Base-by-base conservation (phyloP, 2,113 vertebrate genomes). In the Crotalus horridus region DNA sequence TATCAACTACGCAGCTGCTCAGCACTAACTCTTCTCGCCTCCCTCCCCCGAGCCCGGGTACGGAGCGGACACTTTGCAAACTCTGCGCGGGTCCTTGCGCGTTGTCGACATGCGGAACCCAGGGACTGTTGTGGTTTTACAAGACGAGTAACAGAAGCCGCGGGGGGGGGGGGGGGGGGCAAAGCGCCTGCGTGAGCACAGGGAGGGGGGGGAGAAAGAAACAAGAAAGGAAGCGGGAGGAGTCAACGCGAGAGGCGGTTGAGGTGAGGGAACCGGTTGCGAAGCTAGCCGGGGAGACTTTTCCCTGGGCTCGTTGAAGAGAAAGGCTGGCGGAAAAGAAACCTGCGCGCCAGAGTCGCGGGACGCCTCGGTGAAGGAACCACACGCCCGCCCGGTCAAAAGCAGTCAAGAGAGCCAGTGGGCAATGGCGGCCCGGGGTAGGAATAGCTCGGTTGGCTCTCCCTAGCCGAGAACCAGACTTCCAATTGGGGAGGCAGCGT, bases 401-500 rank as follows among this genome's bases (percentile, higher is more conserved):
- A 26, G 88, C 39, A 46, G 48, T 43, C 46, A 23, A 93, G 90
- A 94, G 94, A 88, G 94, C 91, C 91, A 11, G 43, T 93, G 91
- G 64, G 96, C 96, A 95, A 97, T 97, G 96, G 96, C 96, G 69
- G 95, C 93, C 15, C 46, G 85, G 89, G 64, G 91, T 33, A 39
- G 88, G 53, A 55, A 87, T 92, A 51, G 93, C 94, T 91, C 96
- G 91, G 91, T 93, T 53, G 46, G 46, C 56, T 13, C 13, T 61
- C 74, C n/a, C 46, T 61, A 59, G 81, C 55, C 29, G 55, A 33
- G 94, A 74, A 92, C 94, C 92, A 5, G 96, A 90, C 89, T 93
- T n/a, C 29, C 88, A 3, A 33, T 23, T 7, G 17, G 9, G 87
- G 26, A 13, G 54, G 48, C 48, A 48, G 53, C 15, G 3, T 1